Percentiles rank a stretch among this genome's conserved stretches.
phyloP scores from a whole-genome alignment of 2,888 invertebrate genomes.

The Drosophila kokeensis region DNA sequence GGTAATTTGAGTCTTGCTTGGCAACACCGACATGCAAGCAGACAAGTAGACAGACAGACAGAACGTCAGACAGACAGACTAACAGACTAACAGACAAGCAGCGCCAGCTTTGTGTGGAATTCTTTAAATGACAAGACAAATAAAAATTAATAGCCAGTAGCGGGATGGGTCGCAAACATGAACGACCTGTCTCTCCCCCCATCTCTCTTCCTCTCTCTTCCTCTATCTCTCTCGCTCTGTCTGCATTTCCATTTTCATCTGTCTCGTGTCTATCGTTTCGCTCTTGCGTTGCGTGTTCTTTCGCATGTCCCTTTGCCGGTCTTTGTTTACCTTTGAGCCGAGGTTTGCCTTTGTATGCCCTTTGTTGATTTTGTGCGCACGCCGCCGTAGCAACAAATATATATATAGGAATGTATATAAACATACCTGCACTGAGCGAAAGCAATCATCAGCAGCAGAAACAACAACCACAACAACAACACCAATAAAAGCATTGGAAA shows the following conservation, averaged over 20 bases:
- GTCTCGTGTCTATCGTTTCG: not conserved
- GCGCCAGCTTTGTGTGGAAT: conserved; percentile 50
- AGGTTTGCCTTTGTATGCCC: conserved; percentile 57
- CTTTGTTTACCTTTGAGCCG: conserved; percentile 72
- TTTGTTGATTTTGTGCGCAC: conserved; percentile 75
- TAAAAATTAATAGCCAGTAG: conserved; percentile 73
- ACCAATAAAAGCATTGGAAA: not conserved
- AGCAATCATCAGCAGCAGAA: conserved; percentile 1
- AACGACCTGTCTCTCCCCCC: not conserved
- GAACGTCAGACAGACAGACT: not conserved
- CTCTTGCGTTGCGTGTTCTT: conserved; percentile 2
- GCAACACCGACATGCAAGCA: conserved; percentile 52
- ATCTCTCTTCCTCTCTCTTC: not conserved
- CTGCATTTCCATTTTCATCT: not conserved
- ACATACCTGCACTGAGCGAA: conserved; percentile 42
- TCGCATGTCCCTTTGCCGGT: conserved; percentile 68
- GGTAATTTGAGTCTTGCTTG: conserved; percentile 72
- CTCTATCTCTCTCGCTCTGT: not conserved
- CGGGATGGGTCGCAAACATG: conserved; percentile 17
- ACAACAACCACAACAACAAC: not conserved
- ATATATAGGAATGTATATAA: conserved; percentile 16
- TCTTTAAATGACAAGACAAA: conserved; percentile 76
- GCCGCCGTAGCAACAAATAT: conserved; percentile 42
- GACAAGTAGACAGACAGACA: not conserved
- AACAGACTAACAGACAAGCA: conserved; percentile 37